Conservation (phyloP, 2,888 invertebrate species). For the Machimus rusticus region DNA sequence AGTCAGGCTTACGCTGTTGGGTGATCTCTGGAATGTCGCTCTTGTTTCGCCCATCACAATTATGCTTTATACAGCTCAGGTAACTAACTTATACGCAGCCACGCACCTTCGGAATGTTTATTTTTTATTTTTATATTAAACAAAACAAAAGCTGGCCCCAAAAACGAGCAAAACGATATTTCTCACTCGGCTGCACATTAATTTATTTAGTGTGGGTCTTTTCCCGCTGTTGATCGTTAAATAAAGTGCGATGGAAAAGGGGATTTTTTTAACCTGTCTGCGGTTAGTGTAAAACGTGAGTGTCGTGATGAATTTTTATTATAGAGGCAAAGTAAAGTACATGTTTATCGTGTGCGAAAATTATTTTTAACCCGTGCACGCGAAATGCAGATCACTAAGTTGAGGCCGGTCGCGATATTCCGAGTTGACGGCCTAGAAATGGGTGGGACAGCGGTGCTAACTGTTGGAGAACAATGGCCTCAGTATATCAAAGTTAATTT, state of each 20-base stretch:
- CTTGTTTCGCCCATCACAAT: background rate
- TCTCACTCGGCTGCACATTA: conserved; percentile 4
- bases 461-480: background rate
- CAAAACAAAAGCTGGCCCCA: background rate
- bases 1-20: background rate
- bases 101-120: background rate
- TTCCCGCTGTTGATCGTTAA: background rate
- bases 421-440: background rate
- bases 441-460: background rate
- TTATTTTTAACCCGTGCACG: background rate
- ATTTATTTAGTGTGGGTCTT: background rate
- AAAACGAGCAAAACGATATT: background rate
- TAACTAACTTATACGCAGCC: background rate
- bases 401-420: background rate
- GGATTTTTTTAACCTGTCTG: background rate
- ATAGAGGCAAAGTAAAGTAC: background rate
- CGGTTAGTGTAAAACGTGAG: background rate
- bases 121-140: background rate
- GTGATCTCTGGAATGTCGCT: background rate
- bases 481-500: background rate
- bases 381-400: background rate
- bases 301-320: background rate
- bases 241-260: background rate
- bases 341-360: background rate
- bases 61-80: background rate